Conservation (phyloP, 2,797 vertebrate genomes). For the Catamblyrhynchus diadema region DNA sequence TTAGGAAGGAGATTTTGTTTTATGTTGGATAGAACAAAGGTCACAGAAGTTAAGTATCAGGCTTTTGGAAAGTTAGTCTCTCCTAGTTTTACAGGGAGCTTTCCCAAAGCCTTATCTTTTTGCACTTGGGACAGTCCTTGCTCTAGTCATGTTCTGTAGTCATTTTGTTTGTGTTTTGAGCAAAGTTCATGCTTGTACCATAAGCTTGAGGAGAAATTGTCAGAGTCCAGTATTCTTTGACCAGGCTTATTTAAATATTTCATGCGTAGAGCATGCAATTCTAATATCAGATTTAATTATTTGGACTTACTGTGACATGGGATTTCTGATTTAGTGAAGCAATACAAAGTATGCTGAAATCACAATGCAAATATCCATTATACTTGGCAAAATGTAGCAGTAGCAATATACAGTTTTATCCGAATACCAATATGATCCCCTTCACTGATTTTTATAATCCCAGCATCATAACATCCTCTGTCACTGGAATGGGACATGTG, state of each 20-base stretch:
- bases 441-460: neutral
- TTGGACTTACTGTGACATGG: neutral
- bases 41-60: neutral
- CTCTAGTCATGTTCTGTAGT: neutral
- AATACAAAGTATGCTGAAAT: neutral
- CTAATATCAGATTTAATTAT: neutral
- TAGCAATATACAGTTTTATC: neutral
- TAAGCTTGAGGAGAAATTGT: neutral
- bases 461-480: accelerated
- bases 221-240: neutral
- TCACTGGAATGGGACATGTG: accelerated
- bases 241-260: neutral
- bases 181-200: neutral
- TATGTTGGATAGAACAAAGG: neutral
- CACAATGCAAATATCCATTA: neutral
- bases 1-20: neutral
- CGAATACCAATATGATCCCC: neutral
- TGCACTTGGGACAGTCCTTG: neutral
- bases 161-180: neutral
- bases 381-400: neutral
- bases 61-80: neutral
- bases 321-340: neutral
- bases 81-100: neutral
- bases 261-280: neutral
- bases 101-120: neutral